Conservation (phyloP, 2,113 vertebrate species). For the Kobus ellipsiprymnus region DNA sequence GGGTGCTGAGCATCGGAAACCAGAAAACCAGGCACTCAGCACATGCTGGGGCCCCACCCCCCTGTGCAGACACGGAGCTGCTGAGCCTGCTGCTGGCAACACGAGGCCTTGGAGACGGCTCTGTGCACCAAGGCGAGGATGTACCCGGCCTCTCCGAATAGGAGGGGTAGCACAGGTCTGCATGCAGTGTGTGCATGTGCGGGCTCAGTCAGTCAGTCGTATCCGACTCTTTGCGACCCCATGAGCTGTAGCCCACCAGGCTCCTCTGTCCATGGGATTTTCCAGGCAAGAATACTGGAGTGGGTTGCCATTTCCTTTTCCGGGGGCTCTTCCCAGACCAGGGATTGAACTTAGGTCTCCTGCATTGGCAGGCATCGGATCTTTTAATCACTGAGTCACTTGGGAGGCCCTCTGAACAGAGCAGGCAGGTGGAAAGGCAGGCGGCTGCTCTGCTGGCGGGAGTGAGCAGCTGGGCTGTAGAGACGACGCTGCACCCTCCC, state of each 20-base stretch:
- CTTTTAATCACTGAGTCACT: background rate
- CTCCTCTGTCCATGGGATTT: background rate
- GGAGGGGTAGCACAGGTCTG: background rate
- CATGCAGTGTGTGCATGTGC: background rate
- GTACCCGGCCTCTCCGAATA: background rate
- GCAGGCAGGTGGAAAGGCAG: background rate
- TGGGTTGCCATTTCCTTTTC: background rate
- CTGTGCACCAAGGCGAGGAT: background rate
- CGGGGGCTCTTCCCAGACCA: background rate
- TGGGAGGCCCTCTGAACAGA: background rate
- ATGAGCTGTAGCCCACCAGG: background rate
- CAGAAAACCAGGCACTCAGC: conserved; percentile 24
- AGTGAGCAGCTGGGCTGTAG: background rate
- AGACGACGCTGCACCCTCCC: background rate
- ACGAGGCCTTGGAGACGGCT: background rate
- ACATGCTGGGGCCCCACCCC: background rate
- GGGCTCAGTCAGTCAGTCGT: background rate
- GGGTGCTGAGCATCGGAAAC: background rate
- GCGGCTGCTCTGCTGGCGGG: background rate
- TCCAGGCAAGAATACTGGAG: background rate
- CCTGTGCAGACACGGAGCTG: background rate
- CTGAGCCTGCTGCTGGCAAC: background rate
- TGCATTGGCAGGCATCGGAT: background rate
- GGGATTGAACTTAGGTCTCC: background rate
- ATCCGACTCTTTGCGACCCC: background rate